Percentiles rank a stretch among this genome's conserved stretches.
phyloP scores from a whole-genome alignment of 2,113 vertebrate species.

The Falcunculus frontatus region DNA sequence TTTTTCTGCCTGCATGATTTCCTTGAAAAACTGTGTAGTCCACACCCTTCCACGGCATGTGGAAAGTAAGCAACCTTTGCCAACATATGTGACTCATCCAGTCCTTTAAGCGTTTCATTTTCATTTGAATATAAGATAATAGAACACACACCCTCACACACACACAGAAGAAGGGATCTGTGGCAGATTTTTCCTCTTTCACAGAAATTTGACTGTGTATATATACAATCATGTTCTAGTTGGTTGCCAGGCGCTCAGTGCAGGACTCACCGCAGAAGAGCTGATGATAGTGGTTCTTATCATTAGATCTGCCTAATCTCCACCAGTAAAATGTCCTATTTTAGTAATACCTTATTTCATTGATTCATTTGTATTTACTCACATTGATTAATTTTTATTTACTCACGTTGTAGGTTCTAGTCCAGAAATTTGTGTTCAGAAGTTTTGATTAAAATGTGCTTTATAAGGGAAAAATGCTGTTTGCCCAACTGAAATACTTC shows the following conservation, averaged over 20 bases:
- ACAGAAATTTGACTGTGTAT: neutral
- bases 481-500: neutral
- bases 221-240: neutral
- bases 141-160: neutral
- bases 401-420: neutral
- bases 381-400: neutral
- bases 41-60: neutral
- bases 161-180: no score
- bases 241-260: neutral
- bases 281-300: neutral
- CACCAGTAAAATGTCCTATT: neutral
- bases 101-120: neutral
- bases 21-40: neutral
- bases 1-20: neutral
- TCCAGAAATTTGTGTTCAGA: neutral
- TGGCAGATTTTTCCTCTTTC: neutral
- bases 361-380: neutral
- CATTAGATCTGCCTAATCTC: neutral
- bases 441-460: neutral
- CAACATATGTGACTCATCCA: neutral
- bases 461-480: neutral
- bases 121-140: neutral
- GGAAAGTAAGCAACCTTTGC: neutral
- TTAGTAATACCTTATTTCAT: neutral
- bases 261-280: neutral